Percentiles rank a stretch among this genome's conserved stretches.
Conservation (phyloP, 1,140 invertebrate genomes). For the Eueides isabella region DNA sequence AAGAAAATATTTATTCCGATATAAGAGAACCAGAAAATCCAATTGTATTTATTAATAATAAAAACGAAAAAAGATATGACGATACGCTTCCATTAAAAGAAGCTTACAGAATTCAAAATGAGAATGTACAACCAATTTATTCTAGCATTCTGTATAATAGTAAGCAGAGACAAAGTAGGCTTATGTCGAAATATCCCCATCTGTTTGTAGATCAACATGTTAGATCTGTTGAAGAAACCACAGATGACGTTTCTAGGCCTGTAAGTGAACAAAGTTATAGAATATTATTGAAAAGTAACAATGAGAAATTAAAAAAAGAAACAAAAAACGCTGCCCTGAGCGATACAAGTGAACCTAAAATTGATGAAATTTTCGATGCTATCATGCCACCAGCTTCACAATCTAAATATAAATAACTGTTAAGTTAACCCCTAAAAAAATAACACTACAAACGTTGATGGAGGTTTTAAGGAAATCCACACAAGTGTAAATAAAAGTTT, state of each 20-base stretch:
- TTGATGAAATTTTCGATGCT: conserved; percentile 54
- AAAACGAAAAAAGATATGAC: conserved; percentile 34
- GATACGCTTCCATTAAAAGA: conserved; percentile 10
- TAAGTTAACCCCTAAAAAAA: conserved; percentile 68
- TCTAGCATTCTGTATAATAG: conserved; percentile 45
- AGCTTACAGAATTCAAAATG: conserved; percentile 32
- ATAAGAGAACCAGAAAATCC: conserved; percentile 18
- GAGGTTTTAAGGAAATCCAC: conserved; percentile 70
- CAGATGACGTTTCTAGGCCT: conserved; percentile 23
- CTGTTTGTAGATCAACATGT: conserved; percentile 60
- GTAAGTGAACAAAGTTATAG: conserved; percentile 24
- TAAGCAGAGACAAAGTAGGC: conserved; percentile 35
- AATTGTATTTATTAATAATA: conserved; percentile 5
- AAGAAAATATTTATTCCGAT: conserved; percentile 41
- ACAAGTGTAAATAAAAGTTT: conserved; percentile 70
- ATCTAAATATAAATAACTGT: conserved; percentile 61
- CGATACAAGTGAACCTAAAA: conserved; percentile 37
- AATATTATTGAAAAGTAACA: conserved; percentile 32
- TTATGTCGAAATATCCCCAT: conserved; percentile 72
- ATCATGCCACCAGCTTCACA: conserved; percentile 42
- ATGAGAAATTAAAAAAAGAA: conserved; percentile 18
- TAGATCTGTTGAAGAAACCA: conserved; percentile 49
- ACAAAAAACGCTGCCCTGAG: conserved; percentile 4
- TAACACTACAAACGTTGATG: conserved; percentile 38
- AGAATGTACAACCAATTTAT: conserved; percentile 30